Base-by-base conservation (phyloP, 2,888 invertebrate species). In the Copidosoma aretas region DNA sequence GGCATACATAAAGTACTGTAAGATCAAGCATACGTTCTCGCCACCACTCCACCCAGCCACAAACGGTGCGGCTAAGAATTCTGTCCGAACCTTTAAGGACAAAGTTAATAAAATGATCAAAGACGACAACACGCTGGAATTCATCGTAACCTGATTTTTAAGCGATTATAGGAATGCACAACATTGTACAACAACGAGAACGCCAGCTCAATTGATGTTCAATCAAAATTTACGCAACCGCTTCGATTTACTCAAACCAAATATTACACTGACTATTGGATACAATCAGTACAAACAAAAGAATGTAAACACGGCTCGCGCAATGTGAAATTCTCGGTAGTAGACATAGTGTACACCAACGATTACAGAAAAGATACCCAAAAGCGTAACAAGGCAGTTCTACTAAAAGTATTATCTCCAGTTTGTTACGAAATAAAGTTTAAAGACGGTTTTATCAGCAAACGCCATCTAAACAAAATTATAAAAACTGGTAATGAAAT, bases 151-250 rank as follows among this genome's bases (percentile, higher is more conserved):
- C 22, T 41, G 46, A 58, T 39, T 65, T 61, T 52, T 19, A 25
- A 51, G 46, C 43, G 22, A 52, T 49, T 32, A 59, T 24, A 22
- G 46, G 51, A 60, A 52, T 24, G 46, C 21, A 49, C 57, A 54
- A 49, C 53, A 46, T 39, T 58, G 56, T 41, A 56, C 39, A 53
- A 21, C 62, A 19, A 32, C 41, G 22, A 58, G 24, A 54, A 63
- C 22, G 3, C 39, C 53, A 53, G 63, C 59, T 17, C 60, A 63
- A 39, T 22, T 61, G 53, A 51, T 43, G 61, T 46, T 51, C 4
- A 60, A 46, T n/a, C 46, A 24, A n/a, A 19, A 49, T n/a, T 10
- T 49, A 10, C 15, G 19, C 17, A 54, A 17, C 14, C 54, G 21
- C 21, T 54, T 54, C 21, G 54, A 54, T 19, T 22, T 54, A 14